A percentile compares a stretch with the other conserved stretches of the same genome.
Evolutionary conservation across 2,797 vertebrate species (phyloP).

Genomic region (Acropternis orthonyx): DNA sequence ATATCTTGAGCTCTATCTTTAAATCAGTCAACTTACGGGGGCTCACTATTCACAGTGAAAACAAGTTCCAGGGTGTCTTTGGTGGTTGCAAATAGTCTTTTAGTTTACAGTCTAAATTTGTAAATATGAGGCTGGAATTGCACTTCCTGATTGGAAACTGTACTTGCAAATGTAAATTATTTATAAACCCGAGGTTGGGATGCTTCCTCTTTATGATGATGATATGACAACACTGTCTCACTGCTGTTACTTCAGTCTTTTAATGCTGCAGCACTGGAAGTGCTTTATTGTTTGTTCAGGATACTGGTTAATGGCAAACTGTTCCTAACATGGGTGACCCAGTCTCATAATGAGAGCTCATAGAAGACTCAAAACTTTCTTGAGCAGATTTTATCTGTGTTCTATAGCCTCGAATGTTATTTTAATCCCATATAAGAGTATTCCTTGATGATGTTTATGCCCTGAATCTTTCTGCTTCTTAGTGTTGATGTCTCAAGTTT

Average conservation of each 20-base stretch:
- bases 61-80: background rate
- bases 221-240: background rate
- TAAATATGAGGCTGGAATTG: background rate
- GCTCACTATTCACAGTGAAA: background rate
- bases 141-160: background rate
- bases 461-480: background rate
- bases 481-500: background rate
- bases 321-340: background rate
- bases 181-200: background rate
- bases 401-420: background rate
- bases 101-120: background rate
- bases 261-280: background rate
- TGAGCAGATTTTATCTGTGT: background rate
- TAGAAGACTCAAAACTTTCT: background rate
- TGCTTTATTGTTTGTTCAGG: background rate
- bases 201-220: background rate
- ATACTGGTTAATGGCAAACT: background rate
- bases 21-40: background rate
- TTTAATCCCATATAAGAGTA: background rate
- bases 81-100: background rate
- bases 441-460: background rate
- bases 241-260: background rate
- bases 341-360: background rate
- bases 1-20: background rate
- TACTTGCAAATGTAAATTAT: background rate